Conservation (phyloP, 2,113 vertebrate species). For the Ifrita kowaldi region DNA sequence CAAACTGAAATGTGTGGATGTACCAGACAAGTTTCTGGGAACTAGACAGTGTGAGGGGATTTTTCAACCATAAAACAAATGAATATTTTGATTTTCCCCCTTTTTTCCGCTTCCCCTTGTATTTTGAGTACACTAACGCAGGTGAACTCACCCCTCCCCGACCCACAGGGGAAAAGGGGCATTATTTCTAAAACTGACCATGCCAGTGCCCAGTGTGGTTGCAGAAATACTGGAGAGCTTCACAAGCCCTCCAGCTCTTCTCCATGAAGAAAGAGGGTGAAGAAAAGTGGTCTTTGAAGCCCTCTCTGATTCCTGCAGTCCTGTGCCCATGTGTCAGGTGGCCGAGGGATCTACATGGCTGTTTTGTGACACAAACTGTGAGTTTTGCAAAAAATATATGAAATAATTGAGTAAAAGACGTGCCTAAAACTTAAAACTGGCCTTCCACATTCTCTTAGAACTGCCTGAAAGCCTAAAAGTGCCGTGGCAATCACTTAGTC, state of each 20-base stretch:
- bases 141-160: not conserved
- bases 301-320: not conserved
- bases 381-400: not conserved
- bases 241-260: not conserved
- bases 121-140: not conserved
- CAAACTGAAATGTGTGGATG: not conserved
- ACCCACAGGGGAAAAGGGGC: not conserved
- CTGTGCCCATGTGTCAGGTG: not conserved
- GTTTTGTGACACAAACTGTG: not conserved
- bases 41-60: not conserved
- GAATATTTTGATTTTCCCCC: rapidly evolving
- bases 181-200: not conserved
- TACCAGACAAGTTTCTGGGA: not conserved
- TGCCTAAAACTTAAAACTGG: not conserved
- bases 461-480: not conserved
- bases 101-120: not conserved
- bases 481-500: not conserved
- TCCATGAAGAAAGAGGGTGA: not conserved
- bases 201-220: not conserved
- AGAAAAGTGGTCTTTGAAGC: not conserved
- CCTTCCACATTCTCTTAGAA: not conserved
- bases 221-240: not conserved
- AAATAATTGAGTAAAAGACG: rapidly evolving
- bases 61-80: not conserved
- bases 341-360: not conserved